Evolutionary conservation across 2,113 vertebrate species (phyloP).

Genomic region (Heloderma charlesbogerti): DNA sequence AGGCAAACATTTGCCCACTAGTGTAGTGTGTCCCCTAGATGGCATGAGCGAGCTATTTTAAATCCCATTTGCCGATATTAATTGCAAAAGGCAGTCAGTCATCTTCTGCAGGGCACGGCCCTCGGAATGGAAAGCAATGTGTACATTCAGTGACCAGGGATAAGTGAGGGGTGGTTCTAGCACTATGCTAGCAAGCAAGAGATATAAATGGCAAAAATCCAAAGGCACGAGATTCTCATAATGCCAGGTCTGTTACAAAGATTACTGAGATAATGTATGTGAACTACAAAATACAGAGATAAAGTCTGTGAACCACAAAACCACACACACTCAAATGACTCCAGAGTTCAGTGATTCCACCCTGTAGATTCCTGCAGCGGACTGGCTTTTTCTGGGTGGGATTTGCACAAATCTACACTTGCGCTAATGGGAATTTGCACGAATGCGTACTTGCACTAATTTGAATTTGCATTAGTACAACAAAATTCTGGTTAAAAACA

Average conservation of each 20-base stretch:
- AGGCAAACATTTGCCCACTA: not conserved
- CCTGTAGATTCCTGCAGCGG: no score
- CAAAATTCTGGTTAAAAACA: no score
- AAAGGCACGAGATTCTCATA: not conserved
- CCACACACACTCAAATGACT: no score
- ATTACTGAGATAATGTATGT: not conserved
- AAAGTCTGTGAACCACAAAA: no score
- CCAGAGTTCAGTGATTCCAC: no score
- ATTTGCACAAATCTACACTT: no score
- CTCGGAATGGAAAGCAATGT: not conserved
- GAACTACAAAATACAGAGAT: not conserved
- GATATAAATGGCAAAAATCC: not conserved
- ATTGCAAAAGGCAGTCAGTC: not conserved
- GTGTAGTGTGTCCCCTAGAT: not conserved
- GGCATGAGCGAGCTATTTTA: conserved; percentile 8
- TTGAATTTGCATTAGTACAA: no score
- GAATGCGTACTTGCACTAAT: no score
- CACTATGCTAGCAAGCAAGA: not conserved
- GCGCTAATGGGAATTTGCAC: no score
- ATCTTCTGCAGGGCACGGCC: not conserved
- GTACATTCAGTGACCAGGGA: not conserved
- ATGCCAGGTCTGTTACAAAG: not conserved
- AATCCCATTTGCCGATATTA: not conserved
- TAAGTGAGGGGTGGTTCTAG: no score
- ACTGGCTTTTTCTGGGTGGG: no score